Conservation (phyloP, 1,140 invertebrate species). For the Kradibia gibbosae region DNA sequence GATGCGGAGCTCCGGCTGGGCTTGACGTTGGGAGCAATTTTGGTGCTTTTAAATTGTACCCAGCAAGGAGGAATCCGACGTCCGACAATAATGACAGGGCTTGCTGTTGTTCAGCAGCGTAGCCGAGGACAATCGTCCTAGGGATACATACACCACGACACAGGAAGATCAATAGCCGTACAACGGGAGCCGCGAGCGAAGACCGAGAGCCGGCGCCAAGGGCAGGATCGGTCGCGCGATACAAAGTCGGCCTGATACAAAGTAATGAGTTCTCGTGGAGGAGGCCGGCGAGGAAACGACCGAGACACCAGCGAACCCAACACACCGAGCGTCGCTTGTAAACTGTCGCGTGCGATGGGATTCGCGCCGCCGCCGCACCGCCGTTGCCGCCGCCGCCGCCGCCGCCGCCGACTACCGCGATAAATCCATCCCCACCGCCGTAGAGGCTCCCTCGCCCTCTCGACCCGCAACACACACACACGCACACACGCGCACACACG, state of each 20-base stretch:
- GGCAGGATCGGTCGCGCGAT: too few species aligned
- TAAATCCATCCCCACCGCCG: conserved; percentile 61
- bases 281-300: background rate
- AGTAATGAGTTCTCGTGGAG: background rate
- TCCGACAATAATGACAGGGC: too few species aligned
- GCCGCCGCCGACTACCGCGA: conserved; percentile 65
- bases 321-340: conserved; percentile 65
- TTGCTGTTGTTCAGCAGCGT: too few species aligned
- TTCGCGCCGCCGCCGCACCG: conserved; percentile 62
- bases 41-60: conserved; percentile 43
- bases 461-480: background rate
- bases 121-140: too few species aligned
- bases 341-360: conserved; percentile 72
- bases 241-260: too few species aligned
- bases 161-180: too few species aligned
- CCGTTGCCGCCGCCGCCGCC: conserved; percentile 68
- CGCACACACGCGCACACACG: background rate
- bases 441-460: conserved; percentile 33
- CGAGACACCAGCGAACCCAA: conserved; percentile 55
- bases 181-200: too few species aligned
- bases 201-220: too few species aligned
- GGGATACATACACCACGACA: too few species aligned
- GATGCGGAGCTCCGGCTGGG: conserved; percentile 44
- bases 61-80: background rate
- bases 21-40: conserved; percentile 62